phyloP scores from a whole-genome alignment of 2,888 invertebrate species.

The Eilema sororculum region DNA sequence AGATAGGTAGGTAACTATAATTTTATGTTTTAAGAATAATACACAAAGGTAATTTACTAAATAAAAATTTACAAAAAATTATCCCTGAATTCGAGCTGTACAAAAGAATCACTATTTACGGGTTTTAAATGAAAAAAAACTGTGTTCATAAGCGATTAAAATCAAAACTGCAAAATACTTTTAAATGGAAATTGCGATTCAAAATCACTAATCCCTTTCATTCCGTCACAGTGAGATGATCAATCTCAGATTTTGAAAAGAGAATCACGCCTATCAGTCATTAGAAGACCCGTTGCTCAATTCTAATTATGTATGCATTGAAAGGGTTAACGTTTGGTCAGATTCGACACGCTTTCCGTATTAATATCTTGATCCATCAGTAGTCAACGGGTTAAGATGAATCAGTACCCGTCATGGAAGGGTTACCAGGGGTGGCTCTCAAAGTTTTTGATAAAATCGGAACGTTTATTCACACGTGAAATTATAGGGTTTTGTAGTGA shows the following conservation, averaged over 20 bases:
- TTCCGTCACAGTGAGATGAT: constrained; percentile 46
- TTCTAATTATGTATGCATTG: constrained; percentile 77
- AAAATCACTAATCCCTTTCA: constrained; percentile 46
- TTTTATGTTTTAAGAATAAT: no score
- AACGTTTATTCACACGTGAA: constrained; percentile 24
- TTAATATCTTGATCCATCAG: constrained; percentile 87
- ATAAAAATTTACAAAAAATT: neutral
- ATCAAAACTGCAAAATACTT: constrained; percentile 18
- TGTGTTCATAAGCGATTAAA: neutral
- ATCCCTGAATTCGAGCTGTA: no score
- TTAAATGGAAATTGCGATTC: constrained; percentile 17
- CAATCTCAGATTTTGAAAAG: constrained; percentile 56
- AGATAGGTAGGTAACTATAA: no score
- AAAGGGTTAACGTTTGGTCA: constrained; percentile 80
- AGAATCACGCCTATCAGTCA: constrained; percentile 68
- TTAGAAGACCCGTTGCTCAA: constrained; percentile 61
- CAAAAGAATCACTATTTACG: neutral
- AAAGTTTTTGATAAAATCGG: constrained; percentile 48
- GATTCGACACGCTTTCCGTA: constrained; percentile 84
- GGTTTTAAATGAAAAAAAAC: neutral
- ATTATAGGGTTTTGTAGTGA: constrained; percentile 20
- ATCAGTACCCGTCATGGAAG: constrained; percentile 74
- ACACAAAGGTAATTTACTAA: no score
- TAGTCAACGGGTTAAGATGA: constrained; percentile 83
- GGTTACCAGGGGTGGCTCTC: constrained; percentile 62